Conservation (phyloP, 2,888 invertebrate genomes). For the Eristalis arbustorum region DNA sequence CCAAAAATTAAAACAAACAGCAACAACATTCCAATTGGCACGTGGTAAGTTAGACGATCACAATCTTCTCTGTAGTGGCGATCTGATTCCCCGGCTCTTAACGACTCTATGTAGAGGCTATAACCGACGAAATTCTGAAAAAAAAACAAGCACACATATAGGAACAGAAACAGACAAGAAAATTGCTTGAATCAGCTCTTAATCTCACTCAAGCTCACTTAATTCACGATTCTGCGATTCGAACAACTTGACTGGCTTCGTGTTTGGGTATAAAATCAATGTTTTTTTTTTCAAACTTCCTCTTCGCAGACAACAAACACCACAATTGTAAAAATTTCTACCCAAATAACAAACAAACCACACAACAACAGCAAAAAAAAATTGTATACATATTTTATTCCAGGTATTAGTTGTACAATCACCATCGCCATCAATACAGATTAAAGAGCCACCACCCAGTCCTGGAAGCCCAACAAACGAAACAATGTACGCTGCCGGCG, state of each 20-base stretch:
- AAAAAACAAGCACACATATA: not conserved
- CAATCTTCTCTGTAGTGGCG: no score
- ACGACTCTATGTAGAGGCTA: slow-evolving; percentile 44
- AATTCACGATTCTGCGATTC: slow-evolving; percentile 6
- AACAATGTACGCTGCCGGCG: slow-evolving; percentile 80
- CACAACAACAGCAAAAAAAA: not conserved
- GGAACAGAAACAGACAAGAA: not conserved
- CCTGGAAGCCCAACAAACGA: slow-evolving; percentile 78
- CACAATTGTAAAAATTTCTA: slow-evolving; percentile 12
- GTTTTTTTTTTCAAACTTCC: no score
- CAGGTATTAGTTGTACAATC: slow-evolving; percentile 80
- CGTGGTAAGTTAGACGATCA: slow-evolving; percentile 51
- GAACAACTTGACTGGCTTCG: slow-evolving; percentile 35
- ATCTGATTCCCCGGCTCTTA: slow-evolving; percentile 22
- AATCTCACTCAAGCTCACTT: slow-evolving; percentile 29
- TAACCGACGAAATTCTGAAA: slow-evolving; percentile 15
- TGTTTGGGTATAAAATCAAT: not conserved
- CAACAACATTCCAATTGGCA: slow-evolving; percentile 49
- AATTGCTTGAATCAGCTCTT: not conserved
- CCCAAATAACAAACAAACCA: not conserved
- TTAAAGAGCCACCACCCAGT: slow-evolving; percentile 78
- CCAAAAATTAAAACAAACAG: not conserved
- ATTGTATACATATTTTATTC: slow-evolving; percentile 50
- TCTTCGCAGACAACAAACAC: not conserved
- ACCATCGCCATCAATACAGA: slow-evolving; percentile 77